Evolutionary conservation across 1,140 invertebrate genomes (phyloP).

Genomic region (Pteromalus puparum): DNA sequence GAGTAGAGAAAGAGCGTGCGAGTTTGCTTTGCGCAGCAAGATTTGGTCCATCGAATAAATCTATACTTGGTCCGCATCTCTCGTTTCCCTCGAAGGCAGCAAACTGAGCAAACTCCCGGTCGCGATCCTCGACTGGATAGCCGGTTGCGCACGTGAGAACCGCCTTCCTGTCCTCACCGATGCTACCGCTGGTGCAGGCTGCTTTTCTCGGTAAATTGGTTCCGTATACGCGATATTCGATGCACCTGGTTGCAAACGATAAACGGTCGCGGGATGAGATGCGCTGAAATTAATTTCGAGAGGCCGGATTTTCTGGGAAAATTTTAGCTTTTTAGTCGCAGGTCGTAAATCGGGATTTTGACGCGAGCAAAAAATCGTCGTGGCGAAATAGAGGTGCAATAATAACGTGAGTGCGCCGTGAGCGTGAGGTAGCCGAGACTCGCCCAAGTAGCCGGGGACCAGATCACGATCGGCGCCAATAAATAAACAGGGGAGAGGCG

Average conservation of each 20-base stretch:
- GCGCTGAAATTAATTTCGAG: not conserved
- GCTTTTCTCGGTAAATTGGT: conserved; percentile 58
- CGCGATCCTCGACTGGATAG: conserved; percentile 57
- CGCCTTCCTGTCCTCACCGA: conserved; percentile 40
- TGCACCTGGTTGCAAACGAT: conserved; percentile 48
- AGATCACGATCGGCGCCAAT: conserved; percentile 65
- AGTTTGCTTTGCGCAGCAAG: not conserved
- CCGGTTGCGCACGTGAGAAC: conserved; percentile 57
- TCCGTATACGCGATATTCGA: conserved; percentile 61
- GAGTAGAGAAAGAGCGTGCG: too few relatives aligned
- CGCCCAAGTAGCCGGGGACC: not conserved
- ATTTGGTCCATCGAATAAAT: conserved; percentile 30
- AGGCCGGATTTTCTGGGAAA: not conserved
- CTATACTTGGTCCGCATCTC: conserved; percentile 59
- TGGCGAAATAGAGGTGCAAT: too few relatives aligned
- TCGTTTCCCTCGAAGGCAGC: conserved; percentile 52
- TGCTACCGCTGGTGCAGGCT: conserved; percentile 34
- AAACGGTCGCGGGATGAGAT: conserved; percentile 38
- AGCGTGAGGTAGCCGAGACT: not conserved
- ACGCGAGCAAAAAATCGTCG: too few relatives aligned
- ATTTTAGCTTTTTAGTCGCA: not conserved
- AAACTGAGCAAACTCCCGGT: conserved; percentile 37
- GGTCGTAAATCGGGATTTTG: too few relatives aligned
- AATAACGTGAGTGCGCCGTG: not conserved
- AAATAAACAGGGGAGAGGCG: conserved; percentile 66